A percentile compares a stretch with the other conserved stretches of the same genome.
Conservation (phyloP, 2,888 invertebrate species). For the Drepana falcataria region DNA sequence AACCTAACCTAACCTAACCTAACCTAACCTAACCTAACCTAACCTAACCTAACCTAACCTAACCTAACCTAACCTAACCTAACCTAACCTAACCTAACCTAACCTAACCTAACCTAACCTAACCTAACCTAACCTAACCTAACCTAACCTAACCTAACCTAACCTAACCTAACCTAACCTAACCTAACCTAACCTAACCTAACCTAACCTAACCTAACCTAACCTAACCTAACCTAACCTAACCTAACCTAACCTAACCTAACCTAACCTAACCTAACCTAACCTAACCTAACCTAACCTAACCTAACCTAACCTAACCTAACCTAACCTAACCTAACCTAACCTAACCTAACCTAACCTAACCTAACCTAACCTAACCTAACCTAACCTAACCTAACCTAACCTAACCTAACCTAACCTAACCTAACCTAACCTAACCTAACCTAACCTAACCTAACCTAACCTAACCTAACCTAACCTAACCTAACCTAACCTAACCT, state of each 20-base stretch:
- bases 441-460: constrained; percentile 2
- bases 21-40: constrained; percentile 4
- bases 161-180: constrained; percentile 1
- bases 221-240: constrained; percentile 4
- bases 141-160: constrained; percentile 2
- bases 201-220: constrained; percentile 4
- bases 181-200: constrained; percentile 7
- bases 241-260: constrained; percentile 2
- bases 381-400: constrained; percentile 6
- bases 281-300: constrained; percentile 6
- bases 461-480: constrained; percentile 1
- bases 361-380: constrained; percentile 1
- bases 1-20: constrained; percentile 4
- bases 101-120: constrained; percentile 4
- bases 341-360: constrained; percentile 2
- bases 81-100: constrained; percentile 5
- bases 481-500: constrained; percentile 5
- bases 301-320: constrained; percentile 4
- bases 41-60: constrained; percentile 2
- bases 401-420: constrained; percentile 4
- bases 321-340: constrained; percentile 4
- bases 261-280: constrained; percentile 1
- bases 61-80: constrained; percentile 1
- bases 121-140: constrained; percentile 4
- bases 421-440: constrained; percentile 4